Conservation (phyloP, 2,888 invertebrate species). For the Dastarcus helophoroides region DNA sequence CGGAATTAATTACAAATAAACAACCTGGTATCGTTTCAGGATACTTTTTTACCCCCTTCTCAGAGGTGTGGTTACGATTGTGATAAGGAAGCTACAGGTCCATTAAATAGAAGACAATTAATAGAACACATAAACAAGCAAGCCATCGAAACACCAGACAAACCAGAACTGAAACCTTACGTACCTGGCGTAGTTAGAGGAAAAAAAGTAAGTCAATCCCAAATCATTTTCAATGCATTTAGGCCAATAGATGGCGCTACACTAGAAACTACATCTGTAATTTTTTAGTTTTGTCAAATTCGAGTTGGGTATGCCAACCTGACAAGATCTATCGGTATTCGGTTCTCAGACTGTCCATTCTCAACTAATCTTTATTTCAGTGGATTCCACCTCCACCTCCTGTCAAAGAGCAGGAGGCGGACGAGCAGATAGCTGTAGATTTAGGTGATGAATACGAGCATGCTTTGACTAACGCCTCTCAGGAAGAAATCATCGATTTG, state of each 20-base stretch:
- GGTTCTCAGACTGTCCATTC: no score
- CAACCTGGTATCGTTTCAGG: slow-evolving; percentile 52
- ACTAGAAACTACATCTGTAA: no score
- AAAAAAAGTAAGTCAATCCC: slow-evolving; percentile 71
- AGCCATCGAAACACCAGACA: slow-evolving; percentile 95
- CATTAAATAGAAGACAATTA: slow-evolving; percentile 86
- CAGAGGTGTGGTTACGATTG: slow-evolving; percentile 95
- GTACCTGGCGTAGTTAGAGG: slow-evolving; percentile 85
- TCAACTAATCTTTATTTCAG: slow-evolving; percentile 35
- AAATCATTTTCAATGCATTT: no score
- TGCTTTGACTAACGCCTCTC: slow-evolving; percentile 77
- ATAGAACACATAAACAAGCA: slow-evolving; percentile 96
- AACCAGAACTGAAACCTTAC: slow-evolving; percentile 90
- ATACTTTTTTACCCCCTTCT: slow-evolving; percentile 90
- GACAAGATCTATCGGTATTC: no score
- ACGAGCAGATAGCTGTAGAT: slow-evolving; percentile 88
- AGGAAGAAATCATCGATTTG: slow-evolving; percentile 96
- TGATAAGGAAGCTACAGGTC: slow-evolving; percentile 90
- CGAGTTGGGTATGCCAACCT: no score
- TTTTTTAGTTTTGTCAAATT: no score
- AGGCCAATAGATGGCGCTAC: no score
- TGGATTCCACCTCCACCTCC: slow-evolving; percentile 73
- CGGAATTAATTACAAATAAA: background rate
- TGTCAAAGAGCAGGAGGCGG: slow-evolving; percentile 63
- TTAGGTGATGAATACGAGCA: slow-evolving; percentile 89